Conservation (phyloP, 2,797 vertebrate genomes). For the Mormyrops boulengeri region DNA sequence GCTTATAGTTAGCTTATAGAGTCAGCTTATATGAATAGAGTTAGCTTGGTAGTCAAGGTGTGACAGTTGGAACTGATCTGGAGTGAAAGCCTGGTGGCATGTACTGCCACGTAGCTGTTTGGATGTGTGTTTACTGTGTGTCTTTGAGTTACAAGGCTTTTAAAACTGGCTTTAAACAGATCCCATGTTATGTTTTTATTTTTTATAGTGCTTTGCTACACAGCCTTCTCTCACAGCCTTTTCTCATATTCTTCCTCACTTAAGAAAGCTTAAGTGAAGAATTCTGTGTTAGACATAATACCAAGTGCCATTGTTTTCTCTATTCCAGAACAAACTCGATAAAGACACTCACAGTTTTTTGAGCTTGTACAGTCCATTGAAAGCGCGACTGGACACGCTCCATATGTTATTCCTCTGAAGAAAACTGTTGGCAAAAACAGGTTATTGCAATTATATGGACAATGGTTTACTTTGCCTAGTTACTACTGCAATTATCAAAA, state of each 20-base stretch:
- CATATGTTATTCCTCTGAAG: constrained; percentile 55
- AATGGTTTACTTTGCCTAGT: background rate
- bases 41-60: background rate
- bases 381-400: constrained; percentile 47
- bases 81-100: background rate
- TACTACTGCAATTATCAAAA: background rate
- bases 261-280: background rate
- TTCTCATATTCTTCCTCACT: background rate
- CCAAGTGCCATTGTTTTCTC: background rate
- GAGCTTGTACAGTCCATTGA: constrained; percentile 50
- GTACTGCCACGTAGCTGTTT: background rate
- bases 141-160: background rate
- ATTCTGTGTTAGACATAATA: background rate
- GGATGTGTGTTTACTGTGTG: background rate
- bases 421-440: constrained; percentile 34
- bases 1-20: too few species aligned
- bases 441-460: background rate
- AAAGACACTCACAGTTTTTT: constrained; percentile 52
- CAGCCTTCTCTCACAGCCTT: background rate
- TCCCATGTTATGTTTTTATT: background rate
- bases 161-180: background rate
- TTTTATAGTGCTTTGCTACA: background rate
- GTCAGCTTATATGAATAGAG: too few species aligned
- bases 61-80: background rate
- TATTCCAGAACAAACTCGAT: background rate